Base-by-base conservation (phyloP, 2,113 vertebrate species). In the Seriola rivoliana region DNA sequence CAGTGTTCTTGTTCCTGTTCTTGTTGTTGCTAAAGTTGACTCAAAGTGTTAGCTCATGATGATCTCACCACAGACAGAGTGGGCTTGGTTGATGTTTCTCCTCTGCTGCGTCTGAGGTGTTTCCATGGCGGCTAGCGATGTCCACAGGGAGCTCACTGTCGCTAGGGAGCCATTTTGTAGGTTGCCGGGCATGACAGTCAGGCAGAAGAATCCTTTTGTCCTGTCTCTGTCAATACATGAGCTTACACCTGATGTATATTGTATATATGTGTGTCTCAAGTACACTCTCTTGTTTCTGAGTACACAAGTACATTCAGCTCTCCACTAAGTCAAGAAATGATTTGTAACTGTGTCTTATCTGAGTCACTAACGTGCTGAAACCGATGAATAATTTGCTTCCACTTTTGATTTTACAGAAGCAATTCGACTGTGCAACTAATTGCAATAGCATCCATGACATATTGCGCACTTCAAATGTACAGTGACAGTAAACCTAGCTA, bases 91-190 rank as follows among this genome's bases (percentile, higher is more conserved):
- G 78, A 73, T 81, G 64, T 69, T 68, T 63, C 82, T 71, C 54
- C 77, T 75, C 74, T 25, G 63, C 57, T 10, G 16, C 40, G 34
- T 68, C 58, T 81, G 66, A 91, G 75, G 84, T 71, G 90, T 93
- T 93, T 89, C 88, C 88, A 92, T 90, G 90, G 84, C 1, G 64
- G 75, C 85, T 38, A 23, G 50, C 1, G 36, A 67, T 82, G 80
- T 82, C 90, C 69, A 60, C 17, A 13, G 73, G 77, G 89, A 81
- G 65, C 57, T 71, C 71, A 12, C 38, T 0, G 23, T 89, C 71
- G 4, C 88, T 2, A 0, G 75, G 93, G 90, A 92, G 85, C 85
- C 90, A 90, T 93, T 93, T 94, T 93, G 86, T 91, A 62, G 83
- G 91, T 93, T 91, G 82, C 89, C 82, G 85, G 74, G 87, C 80